phyloP scores from a whole-genome alignment of 37 sponge, comb jelly and placozoan species.

The Halichondria panicea region DNA sequence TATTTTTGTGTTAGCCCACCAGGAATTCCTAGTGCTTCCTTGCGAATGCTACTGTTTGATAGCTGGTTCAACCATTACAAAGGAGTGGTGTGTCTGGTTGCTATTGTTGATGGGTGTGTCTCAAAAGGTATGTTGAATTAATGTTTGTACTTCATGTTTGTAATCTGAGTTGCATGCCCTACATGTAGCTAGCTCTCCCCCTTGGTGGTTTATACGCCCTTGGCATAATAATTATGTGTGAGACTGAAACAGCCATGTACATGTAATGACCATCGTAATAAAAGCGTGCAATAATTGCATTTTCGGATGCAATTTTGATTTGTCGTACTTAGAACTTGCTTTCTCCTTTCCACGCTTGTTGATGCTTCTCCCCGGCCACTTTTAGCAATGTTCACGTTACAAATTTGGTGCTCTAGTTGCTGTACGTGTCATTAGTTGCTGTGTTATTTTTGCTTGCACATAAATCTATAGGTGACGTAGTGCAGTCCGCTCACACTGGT shows the following conservation, averaged over 20 bases:
- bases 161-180: background rate
- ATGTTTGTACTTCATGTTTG: conserved; percentile 2
- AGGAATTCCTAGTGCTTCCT: conserved; percentile 20
- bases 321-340: too few species aligned
- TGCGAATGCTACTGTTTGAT: conserved; percentile 78
- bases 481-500: conserved; percentile 57
- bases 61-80: conserved; percentile 85
- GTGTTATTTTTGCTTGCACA: background rate
- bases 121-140: conserved; percentile 36
- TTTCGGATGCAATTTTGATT: too few species aligned
- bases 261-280: background rate
- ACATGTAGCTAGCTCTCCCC: too few species aligned
- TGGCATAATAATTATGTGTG: too few species aligned
- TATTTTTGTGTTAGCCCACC: conserved; percentile 11
- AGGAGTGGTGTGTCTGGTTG: conserved; percentile 89
- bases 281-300: background rate
- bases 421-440: too few species aligned
- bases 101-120: conserved; percentile 68
- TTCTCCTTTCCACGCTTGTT: too few species aligned
- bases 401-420: too few species aligned
- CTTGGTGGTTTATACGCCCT: too few species aligned
- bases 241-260: too few species aligned
- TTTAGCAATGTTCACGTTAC: too few species aligned
- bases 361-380: too few species aligned
- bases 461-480: conserved; percentile 56